phyloP scores from a whole-genome alignment of 2,888 invertebrate genomes.

The Pristionchus arcanus region DNA sequence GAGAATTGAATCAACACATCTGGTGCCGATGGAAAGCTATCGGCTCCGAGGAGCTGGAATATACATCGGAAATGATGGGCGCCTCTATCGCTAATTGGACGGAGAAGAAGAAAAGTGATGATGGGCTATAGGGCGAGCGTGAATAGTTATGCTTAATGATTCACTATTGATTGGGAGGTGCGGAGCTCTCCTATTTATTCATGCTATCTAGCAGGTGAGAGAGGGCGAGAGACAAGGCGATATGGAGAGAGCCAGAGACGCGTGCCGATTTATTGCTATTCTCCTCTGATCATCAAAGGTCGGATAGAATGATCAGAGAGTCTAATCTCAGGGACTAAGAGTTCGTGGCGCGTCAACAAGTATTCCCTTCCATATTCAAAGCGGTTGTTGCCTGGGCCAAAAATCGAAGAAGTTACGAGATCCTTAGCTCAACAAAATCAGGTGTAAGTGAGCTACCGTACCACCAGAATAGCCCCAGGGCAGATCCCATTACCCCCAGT shows the following conservation, averaged over 20 bases:
- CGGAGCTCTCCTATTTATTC: neutral
- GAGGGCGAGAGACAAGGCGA: neutral
- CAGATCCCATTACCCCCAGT: neutral
- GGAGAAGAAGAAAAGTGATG: neutral
- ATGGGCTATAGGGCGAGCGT: conserved; percentile 12
- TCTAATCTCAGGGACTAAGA: neutral
- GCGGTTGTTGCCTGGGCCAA: no score
- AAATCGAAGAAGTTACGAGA: no score
- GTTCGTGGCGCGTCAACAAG: no score
- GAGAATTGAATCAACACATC: conserved; percentile 30
- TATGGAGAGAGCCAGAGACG: neutral
- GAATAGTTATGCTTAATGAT: conserved; percentile 49
- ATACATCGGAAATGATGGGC: conserved; percentile 41
- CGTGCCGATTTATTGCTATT: conserved; percentile 26
- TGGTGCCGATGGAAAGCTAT: conserved; percentile 25
- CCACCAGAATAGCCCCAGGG: neutral
- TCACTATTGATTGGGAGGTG: conserved; percentile 31
- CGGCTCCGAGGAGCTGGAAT: neutral
- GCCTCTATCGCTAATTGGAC: neutral
- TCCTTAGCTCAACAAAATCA: no score
- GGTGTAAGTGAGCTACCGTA: neutral
- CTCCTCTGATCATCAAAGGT: neutral
- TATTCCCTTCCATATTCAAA: no score
- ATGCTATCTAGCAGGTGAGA: neutral
- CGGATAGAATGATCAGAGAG: neutral